These are phyloP conservation scores for Zeus faber DNA, from an alignment of 2,113 vertebrate genomes.

Conservation along the genomic window DNA sequence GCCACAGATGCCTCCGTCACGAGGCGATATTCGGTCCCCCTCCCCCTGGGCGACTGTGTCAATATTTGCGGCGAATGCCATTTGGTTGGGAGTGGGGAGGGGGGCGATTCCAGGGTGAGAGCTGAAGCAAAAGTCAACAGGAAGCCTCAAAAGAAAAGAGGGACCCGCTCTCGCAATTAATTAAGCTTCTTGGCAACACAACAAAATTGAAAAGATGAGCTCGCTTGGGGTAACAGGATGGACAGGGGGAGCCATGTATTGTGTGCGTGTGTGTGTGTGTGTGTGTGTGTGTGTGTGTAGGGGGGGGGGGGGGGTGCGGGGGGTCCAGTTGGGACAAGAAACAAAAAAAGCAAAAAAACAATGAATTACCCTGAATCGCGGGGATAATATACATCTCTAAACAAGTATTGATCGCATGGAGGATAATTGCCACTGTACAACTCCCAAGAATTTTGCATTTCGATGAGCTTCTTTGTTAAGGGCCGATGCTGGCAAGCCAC, in stretches of 20 bases:
- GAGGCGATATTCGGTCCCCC: constrained; percentile 44
- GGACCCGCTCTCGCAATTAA: constrained; percentile 53
- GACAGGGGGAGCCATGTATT: not conserved
- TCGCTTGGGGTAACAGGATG: constrained; percentile 34
- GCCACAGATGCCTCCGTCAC: constrained; percentile 60
- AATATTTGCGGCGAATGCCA: constrained; percentile 60
- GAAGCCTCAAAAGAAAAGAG: constrained; percentile 37
- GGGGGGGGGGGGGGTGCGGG: too few relatives aligned
- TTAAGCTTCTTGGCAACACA: constrained; percentile 60
- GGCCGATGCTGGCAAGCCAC: too few relatives aligned
- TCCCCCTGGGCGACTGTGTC: constrained; percentile 56
- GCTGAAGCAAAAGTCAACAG: constrained; percentile 43
- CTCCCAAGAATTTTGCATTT: constrained; percentile 42
- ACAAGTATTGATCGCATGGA: constrained; percentile 60
- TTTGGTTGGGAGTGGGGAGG: constrained; percentile 50
- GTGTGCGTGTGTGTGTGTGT: constrained; percentile 10
- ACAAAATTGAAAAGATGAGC: constrained; percentile 41
- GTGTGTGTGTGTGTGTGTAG: not conserved
- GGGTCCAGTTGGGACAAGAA: constrained; percentile 13
- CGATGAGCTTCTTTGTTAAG: constrained; percentile 36
- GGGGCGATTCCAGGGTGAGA: constrained; percentile 19
- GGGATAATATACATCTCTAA: constrained; percentile 65
- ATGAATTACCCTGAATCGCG: constrained; percentile 58
- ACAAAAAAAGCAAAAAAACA: too few relatives aligned
- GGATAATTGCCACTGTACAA: constrained; percentile 56